phyloP scores from a whole-genome alignment of 2,888 invertebrate genomes.

The Eilema griseolum region DNA sequence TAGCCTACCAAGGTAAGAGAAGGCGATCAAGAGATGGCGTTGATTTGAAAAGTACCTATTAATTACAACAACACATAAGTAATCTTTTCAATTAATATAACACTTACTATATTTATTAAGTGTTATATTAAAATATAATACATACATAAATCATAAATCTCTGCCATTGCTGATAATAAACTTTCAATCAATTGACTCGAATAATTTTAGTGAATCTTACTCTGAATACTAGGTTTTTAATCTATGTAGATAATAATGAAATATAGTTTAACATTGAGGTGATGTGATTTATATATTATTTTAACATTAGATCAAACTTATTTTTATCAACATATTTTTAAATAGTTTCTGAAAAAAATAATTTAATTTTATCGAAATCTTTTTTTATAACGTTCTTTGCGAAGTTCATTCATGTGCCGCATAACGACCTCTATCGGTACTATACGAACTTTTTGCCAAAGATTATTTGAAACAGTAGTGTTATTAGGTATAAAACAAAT shows the following conservation, averaged over 20 bases:
- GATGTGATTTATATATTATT: too few relatives aligned
- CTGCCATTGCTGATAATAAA: too few relatives aligned
- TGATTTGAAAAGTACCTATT: background rate
- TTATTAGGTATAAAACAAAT: background rate
- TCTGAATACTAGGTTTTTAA: constrained; percentile 16
- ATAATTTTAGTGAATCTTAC: background rate
- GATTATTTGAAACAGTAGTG: constrained; percentile 28
- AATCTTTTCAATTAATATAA: too few relatives aligned
- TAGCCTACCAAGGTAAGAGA: too few relatives aligned
- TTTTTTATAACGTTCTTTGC: constrained; percentile 36
- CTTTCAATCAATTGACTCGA: too few relatives aligned
- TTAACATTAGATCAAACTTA: background rate
- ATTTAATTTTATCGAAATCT: background rate
- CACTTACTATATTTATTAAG: too few relatives aligned
- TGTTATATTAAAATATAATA: too few relatives aligned
- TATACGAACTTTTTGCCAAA: constrained; percentile 38
- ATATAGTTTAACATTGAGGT: background rate
- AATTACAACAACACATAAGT: too few relatives aligned
- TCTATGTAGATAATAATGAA: background rate
- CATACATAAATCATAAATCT: too few relatives aligned
- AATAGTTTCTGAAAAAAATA: background rate
- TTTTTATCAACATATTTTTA: background rate
- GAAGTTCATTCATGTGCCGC: constrained; percentile 67
- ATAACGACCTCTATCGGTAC: constrained; percentile 55
- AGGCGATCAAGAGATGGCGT: constrained; percentile 1